phyloP scores from a whole-genome alignment of 2,888 invertebrate genomes.

The Amphipoea lucens region DNA sequence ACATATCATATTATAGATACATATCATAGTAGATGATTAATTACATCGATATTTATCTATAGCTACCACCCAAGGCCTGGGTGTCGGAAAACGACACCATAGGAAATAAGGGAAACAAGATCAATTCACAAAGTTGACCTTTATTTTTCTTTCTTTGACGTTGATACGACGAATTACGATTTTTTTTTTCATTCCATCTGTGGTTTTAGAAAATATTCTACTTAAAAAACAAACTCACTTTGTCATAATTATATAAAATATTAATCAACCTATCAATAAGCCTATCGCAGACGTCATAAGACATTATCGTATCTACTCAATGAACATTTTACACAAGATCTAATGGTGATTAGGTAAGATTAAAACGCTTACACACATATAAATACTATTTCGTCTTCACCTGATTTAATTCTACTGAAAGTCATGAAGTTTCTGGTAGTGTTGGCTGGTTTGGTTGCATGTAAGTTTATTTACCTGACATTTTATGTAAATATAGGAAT shows the following conservation, averaged over 20 bases:
- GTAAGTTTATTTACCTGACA: conserved; percentile 19
- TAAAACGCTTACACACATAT: conserved; percentile 2
- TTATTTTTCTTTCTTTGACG: not conserved
- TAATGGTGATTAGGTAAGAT: conserved; percentile 14
- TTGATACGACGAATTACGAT: not conserved
- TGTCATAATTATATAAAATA: not conserved
- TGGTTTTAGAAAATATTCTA: not conserved
- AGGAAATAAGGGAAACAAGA: not conserved
- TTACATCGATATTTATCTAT: conserved; percentile 7
- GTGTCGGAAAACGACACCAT: not conserved
- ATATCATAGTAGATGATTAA: conserved; percentile 7
- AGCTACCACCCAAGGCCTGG: not conserved
- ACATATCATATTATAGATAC: not conserved
- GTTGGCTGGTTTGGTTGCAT: conserved; percentile 39
- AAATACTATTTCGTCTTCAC: conserved; percentile 30
- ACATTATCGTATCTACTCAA: conserved; percentile 12
- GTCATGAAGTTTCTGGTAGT: conserved; percentile 48
- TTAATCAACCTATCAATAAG: not conserved
- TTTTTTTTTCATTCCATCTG: not conserved
- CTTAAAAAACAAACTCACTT: not conserved
- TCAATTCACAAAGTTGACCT: not conserved
- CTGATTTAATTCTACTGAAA: conserved; percentile 28
- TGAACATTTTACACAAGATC: conserved; percentile 21
- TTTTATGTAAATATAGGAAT: not conserved
- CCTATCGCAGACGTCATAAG: conserved; percentile 23